Conservation (phyloP, 2,888 invertebrate genomes). For the Aphodius sticticus region DNA sequence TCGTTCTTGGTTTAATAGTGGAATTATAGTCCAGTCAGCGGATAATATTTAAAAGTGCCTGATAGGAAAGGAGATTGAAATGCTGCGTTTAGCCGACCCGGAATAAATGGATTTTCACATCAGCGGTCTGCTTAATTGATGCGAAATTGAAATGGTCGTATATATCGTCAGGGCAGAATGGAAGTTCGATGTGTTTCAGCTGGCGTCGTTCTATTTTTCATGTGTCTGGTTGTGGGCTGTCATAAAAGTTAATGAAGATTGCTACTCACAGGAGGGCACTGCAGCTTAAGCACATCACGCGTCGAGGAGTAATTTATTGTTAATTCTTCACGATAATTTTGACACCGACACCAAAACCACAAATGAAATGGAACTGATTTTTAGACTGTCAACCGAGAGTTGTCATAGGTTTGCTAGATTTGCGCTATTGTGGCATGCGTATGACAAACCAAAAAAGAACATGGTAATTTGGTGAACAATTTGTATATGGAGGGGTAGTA, state of each 20-base stretch:
- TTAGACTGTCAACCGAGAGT: not conserved
- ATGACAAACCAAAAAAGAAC: no score
- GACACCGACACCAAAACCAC: not conserved
- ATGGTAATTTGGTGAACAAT: no score
- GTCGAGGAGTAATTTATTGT: not conserved
- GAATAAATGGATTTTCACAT: not conserved
- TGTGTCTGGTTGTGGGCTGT: not conserved
- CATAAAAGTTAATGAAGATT: not conserved
- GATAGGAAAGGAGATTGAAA: not conserved
- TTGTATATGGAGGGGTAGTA: no score
- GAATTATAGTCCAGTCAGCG: not conserved
- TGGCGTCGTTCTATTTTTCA: not conserved
- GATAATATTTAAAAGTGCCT: not conserved
- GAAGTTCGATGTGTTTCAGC: not conserved
- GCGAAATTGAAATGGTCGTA: not conserved
- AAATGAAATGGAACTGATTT: not conserved
- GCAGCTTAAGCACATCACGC: conserved; percentile 8
- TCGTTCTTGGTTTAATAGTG: not conserved
- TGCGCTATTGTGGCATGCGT: not conserved
- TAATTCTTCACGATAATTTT: conserved; percentile 8
- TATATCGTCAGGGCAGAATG: not conserved
- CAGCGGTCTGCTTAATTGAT: not conserved
- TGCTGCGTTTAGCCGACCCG: not conserved
- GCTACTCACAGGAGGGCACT: conserved; percentile 11
- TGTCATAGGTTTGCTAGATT: not conserved